Evolutionary conservation across 1,140 invertebrate genomes (phyloP).

Genomic region (Drosophila ironensis): DNA sequence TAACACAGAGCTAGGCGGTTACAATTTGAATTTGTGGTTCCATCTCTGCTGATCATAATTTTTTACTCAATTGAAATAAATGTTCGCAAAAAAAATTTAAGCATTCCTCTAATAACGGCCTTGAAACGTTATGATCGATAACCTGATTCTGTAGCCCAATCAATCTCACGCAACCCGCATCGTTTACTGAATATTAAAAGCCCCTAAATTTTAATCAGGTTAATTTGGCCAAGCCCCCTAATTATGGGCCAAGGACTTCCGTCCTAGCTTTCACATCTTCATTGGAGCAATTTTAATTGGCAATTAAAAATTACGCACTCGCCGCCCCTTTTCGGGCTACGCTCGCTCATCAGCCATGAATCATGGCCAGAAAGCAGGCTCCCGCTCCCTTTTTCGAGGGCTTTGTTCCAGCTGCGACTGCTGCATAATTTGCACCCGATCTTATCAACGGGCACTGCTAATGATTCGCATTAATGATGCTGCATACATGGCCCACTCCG

Average conservation of each 20-base stretch:
- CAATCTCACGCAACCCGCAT: no score
- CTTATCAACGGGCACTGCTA: slow-evolving; percentile 71
- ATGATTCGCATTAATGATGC: slow-evolving; percentile 79
- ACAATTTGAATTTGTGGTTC: neutral
- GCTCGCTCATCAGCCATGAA: slow-evolving; percentile 29
- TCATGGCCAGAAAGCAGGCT: slow-evolving; percentile 27
- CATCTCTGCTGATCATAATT: neutral
- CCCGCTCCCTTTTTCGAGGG: neutral
- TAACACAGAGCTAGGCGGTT: neutral
- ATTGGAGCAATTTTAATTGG: slow-evolving; percentile 65
- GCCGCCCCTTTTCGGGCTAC: slow-evolving; percentile 50
- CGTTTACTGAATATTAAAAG: neutral
- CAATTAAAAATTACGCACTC: slow-evolving; percentile 74
- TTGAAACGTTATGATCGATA: neutral
- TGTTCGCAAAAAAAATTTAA: no score
- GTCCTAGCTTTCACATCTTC: slow-evolving; percentile 52
- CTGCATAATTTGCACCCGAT: slow-evolving; percentile 73
- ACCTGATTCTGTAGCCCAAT: neutral
- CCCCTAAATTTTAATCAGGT: neutral
- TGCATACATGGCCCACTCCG: slow-evolving; percentile 30
- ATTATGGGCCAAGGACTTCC: slow-evolving; percentile 2
- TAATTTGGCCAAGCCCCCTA: neutral
- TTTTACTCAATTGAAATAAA: no score
- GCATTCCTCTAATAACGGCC: neutral
- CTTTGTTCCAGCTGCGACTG: slow-evolving; percentile 27